phyloP scores from a whole-genome alignment of 2,113 vertebrate genomes.

The Oryzias celebensis region DNA sequence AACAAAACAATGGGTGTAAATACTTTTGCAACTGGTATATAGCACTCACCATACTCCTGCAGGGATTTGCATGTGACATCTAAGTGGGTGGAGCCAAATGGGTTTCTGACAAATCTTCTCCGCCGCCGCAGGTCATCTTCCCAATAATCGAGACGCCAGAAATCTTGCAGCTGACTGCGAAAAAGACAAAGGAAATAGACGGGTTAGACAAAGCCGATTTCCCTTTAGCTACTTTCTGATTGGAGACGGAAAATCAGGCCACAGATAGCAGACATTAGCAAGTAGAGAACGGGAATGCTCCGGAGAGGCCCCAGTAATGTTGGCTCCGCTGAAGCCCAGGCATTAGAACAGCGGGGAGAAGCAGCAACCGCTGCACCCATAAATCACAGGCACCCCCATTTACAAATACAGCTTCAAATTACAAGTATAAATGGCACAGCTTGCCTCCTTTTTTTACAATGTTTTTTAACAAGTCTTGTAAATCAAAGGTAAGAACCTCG shows the following conservation, averaged over 20 bases:
- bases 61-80: constrained; percentile 87
- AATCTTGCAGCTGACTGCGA: constrained; percentile 89
- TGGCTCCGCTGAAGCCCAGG: constrained; percentile 52
- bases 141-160: constrained; percentile 99
- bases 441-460: constrained; percentile 84
- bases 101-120: constrained; percentile 93
- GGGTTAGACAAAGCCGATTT: constrained; percentile 37
- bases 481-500: constrained; percentile 88
- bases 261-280: constrained; percentile 37
- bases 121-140: constrained; percentile 94
- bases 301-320: constrained; percentile 36
- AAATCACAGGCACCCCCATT: constrained; percentile 86
- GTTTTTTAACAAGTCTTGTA: constrained; percentile 96
- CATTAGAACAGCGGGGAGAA: constrained; percentile 58
- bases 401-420: constrained; percentile 93
- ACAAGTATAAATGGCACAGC: constrained; percentile 90
- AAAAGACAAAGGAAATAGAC: constrained; percentile 29
- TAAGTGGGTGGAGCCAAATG: constrained; percentile 92
- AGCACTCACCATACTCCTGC: constrained; percentile 90
- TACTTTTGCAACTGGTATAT: background rate
- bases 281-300: constrained; percentile 35
- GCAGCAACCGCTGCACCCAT: constrained; percentile 73
- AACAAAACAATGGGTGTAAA: too few species aligned
- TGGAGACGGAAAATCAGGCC: constrained; percentile 32
- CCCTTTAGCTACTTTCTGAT: constrained; percentile 21